Evolutionary conservation across 2,888 invertebrate species (phyloP), one percentile per base, ranked within the genome.

Genomic region (Coecobrya sp.): DNA sequence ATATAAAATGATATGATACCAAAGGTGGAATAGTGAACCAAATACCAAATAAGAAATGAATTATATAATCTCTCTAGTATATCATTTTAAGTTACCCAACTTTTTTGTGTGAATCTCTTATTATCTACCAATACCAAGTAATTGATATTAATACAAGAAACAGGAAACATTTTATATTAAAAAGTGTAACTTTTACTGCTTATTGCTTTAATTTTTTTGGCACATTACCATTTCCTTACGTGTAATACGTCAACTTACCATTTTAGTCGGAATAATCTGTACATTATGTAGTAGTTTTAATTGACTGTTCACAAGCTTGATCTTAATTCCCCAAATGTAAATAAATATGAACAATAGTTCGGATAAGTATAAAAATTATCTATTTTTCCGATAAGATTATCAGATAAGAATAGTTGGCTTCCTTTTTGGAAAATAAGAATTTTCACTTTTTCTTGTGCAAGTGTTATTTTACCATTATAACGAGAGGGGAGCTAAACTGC

Each of bases 21-120:
- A 81, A 87, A 88, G 68, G 62, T 88, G 76, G 25, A 76, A 87
- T 86, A 86, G 68, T 30, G 25, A 86, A 82, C 30, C 49, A 62
- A 59, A 62, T 42, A 49, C 49, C 49, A 79, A 79, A 49, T 19
- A 79, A 49, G 7, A 7, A 13, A 22, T 79, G 16, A 45, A 22
- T 79, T 25, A 49, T 52, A 13, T 49, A 79, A 22, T 3, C 49
- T 36, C 49, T 65, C n/a, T n/a, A n/a, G 45, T 52, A n/a, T 79
- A 81, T 68, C 65, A 59, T 52, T 19, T 82, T 36, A 82, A 59
- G 76, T 22, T 70, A 70, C 16, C 68, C 8, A 70, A 65, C 25
- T 52, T 16, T 52, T 2, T 52, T 36, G 2, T 36, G 36, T 36
- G 36, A 59, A 65, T 36, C 36, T 36, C 7, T 36, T 36, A n/a